Evolutionary conservation across 2,113 vertebrate genomes (phyloP).

Genomic region (Ammodytes marinus): DNA sequence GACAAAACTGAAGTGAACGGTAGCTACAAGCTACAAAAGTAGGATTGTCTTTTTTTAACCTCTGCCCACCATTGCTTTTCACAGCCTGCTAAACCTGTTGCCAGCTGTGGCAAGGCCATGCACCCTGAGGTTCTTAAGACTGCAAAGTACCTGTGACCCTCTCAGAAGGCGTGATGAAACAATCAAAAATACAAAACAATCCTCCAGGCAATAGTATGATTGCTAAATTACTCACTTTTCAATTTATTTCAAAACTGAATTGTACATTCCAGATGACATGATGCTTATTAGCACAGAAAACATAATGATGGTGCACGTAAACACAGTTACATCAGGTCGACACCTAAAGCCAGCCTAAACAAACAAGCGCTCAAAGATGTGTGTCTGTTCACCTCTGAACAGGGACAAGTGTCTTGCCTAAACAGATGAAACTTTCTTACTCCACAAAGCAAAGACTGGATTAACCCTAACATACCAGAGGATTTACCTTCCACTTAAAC

Average conservation of each 20-base stretch:
- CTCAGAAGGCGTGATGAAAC: not conserved
- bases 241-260: not conserved
- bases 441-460: conserved; percentile 21
- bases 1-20: conserved; percentile 16
- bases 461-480: conserved; percentile 5
- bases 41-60: not conserved
- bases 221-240: not conserved
- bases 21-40: not conserved
- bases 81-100: not conserved
- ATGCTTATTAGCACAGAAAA: not conserved
- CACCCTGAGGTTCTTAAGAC: not conserved
- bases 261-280: conserved; percentile 12
- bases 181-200: not conserved
- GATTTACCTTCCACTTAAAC: not conserved
- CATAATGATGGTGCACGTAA: not conserved
- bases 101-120: not conserved
- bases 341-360: conserved; percentile 14
- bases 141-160: not conserved
- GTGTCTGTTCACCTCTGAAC: conserved; percentile 41
- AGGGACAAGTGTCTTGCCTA: conserved; percentile 19
- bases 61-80: not conserved
- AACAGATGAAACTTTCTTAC: conserved; percentile 32
- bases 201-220: not conserved
- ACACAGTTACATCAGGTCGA: conserved; percentile 24
- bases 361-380: conserved; percentile 17